Evolutionary conservation across 2,888 invertebrate species (phyloP), one percentile per base, ranked within the genome.

Genomic region (Patella caerulea): DNA sequence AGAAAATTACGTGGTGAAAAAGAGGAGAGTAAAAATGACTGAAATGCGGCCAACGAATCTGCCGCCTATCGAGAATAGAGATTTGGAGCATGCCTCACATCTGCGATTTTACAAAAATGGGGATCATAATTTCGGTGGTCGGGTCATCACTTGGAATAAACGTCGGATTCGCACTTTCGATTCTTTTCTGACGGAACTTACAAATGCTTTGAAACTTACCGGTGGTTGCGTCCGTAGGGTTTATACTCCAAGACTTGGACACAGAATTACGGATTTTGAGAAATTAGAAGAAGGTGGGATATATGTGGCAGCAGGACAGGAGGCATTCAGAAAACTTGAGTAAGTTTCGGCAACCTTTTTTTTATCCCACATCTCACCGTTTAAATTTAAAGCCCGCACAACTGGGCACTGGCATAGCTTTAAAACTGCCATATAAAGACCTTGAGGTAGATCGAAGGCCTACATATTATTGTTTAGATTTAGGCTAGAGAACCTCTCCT

Each of bases 231-330:
- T 81, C 34, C 78, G 79, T 78, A 56, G 81, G 52, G 81, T 81
- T 19, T 81, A 79, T 24, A 81, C 81, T 2, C 81, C 81, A 15
- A 76, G 73, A 2, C 71, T 78, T 14, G 81, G 81, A 11, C 79
- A 79, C 14, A 72, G 81, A 17, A 71, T 78, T 53, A 76, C 70
- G 3, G 73, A 79, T 74, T 79, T 79, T 24, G 73, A 78, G 4
- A 71, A 71, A 19, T 71, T 81, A 19, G 69, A 79, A 71, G 81
- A 81, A 17, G 81, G 81, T 4, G 72, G 75, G 45, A 19, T 65
- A n/a, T 29, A 79, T 74, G 81, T 81, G 15, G 79, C 78, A 14
- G 81, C 79, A 1, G 81, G 81, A 1, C 81, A 81, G 56, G 81
- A 81, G 19, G 76, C 53, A 24, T 81, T 81, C 73, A 81, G 79